These are phyloP conservation scores for Triplophysa bombifrons DNA, from an alignment of 2,797 vertebrate genomes.

Conservation along the genomic window DNA sequence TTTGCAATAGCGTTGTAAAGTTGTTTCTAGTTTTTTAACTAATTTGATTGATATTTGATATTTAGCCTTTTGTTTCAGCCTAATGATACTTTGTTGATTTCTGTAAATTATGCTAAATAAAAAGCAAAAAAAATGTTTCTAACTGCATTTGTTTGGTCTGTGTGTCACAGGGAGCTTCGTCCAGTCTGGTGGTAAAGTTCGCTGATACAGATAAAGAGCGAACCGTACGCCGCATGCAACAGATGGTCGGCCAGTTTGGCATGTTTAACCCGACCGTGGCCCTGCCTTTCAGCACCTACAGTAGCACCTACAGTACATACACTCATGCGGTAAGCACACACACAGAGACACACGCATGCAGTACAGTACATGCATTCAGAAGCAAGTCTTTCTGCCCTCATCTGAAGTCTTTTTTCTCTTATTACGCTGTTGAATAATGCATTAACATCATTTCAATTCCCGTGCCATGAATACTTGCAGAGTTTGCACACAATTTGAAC, in stretches of 20 bases:
- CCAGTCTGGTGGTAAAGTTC: conserved; percentile 89
- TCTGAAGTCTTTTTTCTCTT: conserved; percentile 17
- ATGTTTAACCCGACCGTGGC: conserved; percentile 84
- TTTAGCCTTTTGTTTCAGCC: no score
- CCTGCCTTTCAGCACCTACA: conserved; percentile 86
- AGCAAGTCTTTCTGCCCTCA: conserved; percentile 8
- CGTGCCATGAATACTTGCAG: conserved; percentile 46
- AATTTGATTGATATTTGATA: no score
- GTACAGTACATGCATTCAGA: not conserved
- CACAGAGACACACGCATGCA: conserved; percentile 31
- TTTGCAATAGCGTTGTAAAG: no score
- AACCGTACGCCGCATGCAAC: conserved; percentile 86
- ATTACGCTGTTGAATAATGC: conserved; percentile 48
- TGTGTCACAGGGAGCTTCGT: conserved; percentile 82
- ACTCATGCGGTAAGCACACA: conserved; percentile 83
- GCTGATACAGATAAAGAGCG: conserved; percentile 81
- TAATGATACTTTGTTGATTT: no score
- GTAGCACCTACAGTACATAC: conserved; percentile 74
- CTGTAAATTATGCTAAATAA: no score
- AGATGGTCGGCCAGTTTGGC: conserved; percentile 90
- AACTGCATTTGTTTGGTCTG: not conserved
- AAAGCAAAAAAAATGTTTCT: not conserved
- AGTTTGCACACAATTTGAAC: conserved; percentile 53
- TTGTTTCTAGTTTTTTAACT: no score
- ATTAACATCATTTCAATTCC: conserved; percentile 54